Evolutionary conservation across 92 coral and sea anemone genomes (phyloP).

Genomic region (Umimayanthus kanabou): DNA sequence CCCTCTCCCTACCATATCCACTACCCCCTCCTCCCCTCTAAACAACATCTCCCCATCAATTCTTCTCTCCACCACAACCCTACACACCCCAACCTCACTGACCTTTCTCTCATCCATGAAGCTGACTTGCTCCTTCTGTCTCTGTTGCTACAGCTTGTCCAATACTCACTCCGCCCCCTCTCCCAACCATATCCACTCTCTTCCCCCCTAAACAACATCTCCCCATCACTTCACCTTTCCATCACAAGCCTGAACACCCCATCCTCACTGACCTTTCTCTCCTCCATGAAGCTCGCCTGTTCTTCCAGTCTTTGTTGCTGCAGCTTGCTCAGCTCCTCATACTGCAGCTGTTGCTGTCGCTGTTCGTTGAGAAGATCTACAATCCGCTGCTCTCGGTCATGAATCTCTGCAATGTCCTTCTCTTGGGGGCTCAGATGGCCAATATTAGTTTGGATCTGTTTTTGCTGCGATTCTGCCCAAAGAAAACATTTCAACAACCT

Average conservation of each 20-base stretch:
- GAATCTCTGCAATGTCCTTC: slow-evolving; percentile 75
- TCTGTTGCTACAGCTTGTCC: no score
- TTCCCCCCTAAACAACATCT: no score
- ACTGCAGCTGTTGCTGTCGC: slow-evolving; percentile 64
- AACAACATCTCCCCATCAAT: no score
- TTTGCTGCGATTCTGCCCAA: slow-evolving; percentile 72
- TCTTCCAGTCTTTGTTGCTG: slow-evolving; percentile 79
- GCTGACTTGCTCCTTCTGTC: no score
- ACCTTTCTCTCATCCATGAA: no score
- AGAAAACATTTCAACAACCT: not conserved
- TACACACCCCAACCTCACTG: no score
- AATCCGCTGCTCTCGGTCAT: slow-evolving; percentile 74
- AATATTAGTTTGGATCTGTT: slow-evolving; percentile 69
- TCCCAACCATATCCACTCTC: no score
- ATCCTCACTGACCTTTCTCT: slow-evolving; percentile 61
- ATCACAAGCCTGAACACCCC: not conserved
- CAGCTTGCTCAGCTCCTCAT: slow-evolving; percentile 59
- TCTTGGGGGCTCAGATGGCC: slow-evolving; percentile 69
- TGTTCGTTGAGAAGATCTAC: slow-evolving; percentile 77
- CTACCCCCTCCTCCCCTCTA: no score
- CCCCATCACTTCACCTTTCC: no score
- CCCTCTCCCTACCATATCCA: no score
- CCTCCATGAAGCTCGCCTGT: slow-evolving; percentile 73
- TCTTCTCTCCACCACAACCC: no score
- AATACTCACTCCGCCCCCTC: no score